phyloP scores from a whole-genome alignment of 53 echinoderm and acorn worm species.

The Actinopyga echinites region DNA sequence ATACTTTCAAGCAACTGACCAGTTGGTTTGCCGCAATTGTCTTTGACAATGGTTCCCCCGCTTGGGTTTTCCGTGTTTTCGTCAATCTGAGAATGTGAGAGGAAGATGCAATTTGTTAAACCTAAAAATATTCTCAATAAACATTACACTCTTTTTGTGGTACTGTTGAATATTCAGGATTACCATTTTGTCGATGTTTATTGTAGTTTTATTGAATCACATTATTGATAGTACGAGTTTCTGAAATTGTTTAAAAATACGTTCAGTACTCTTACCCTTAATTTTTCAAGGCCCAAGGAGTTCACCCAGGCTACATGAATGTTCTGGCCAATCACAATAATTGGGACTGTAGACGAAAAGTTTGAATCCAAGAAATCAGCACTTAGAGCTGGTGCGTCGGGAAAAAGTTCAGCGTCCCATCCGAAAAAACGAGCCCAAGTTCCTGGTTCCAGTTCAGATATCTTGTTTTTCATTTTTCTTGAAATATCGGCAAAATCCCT shows the following conservation, averaged over 20 bases:
- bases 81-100: too few species aligned
- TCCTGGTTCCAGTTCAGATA: background rate
- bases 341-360: conserved; percentile 29
- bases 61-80: background rate
- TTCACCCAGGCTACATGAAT: conserved; percentile 50
- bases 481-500: background rate
- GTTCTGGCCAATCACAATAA: conserved; percentile 38
- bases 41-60: conserved; percentile 22
- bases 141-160: too few species aligned
- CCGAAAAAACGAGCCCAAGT: conserved; percentile 45
- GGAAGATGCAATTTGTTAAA: too few species aligned
- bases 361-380: conserved; percentile 38
- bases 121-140: too few species aligned
- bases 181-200: too few species aligned
- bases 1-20: conserved; percentile 23
- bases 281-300: background rate
- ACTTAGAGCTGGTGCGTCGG: conserved; percentile 47
- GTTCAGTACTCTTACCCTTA: background rate
- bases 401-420: conserved; percentile 62
- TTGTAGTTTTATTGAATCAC: too few species aligned
- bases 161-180: too few species aligned
- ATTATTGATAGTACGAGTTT: too few species aligned
- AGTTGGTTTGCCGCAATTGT: conserved; percentile 26
- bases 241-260: too few species aligned
- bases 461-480: background rate